phyloP scores from a whole-genome alignment of 2,113 vertebrate species.

The Tragelaphus buxtoni region DNA sequence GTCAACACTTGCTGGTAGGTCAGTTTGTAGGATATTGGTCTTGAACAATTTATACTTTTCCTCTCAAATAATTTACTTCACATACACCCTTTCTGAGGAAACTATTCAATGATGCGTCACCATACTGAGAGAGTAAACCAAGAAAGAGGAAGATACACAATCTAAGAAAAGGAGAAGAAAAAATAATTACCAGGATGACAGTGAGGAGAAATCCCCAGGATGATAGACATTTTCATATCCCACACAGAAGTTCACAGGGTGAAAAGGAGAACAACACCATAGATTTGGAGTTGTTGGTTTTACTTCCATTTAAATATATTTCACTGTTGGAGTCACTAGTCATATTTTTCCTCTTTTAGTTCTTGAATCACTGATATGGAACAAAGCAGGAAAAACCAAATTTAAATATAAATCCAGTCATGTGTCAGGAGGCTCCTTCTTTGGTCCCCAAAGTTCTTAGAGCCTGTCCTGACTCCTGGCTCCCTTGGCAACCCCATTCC shows the following conservation, averaged over 20 bases:
- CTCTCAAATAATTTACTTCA: neutral
- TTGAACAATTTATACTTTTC: neutral
- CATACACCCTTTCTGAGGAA: neutral
- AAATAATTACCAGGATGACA: neutral
- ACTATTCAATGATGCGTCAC: neutral
- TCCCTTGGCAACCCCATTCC: neutral
- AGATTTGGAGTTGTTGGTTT: conserved; percentile 34
- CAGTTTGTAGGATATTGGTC: neutral
- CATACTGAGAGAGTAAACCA: neutral
- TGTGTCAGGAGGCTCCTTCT: neutral
- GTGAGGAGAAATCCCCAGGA: neutral
- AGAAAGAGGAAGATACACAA: neutral
- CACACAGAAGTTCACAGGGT: neutral
- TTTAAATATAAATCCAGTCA: conserved; percentile 3
- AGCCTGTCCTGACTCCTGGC: conserved; percentile 20
- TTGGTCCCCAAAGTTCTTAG: conserved; percentile 12
- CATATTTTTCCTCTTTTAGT: neutral
- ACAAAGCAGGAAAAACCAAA: conserved; percentile 4
- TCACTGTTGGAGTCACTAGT: conserved; percentile 1
- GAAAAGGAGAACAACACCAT: neutral
- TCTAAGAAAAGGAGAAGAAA: neutral
- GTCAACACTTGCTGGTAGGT: neutral
- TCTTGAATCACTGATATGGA: conserved; percentile 27
- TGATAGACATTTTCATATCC: neutral
- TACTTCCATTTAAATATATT: conserved; percentile 36